Evolutionary conservation across 2,113 vertebrate genomes (phyloP).

Genomic region (Rutilus rutilus): DNA sequence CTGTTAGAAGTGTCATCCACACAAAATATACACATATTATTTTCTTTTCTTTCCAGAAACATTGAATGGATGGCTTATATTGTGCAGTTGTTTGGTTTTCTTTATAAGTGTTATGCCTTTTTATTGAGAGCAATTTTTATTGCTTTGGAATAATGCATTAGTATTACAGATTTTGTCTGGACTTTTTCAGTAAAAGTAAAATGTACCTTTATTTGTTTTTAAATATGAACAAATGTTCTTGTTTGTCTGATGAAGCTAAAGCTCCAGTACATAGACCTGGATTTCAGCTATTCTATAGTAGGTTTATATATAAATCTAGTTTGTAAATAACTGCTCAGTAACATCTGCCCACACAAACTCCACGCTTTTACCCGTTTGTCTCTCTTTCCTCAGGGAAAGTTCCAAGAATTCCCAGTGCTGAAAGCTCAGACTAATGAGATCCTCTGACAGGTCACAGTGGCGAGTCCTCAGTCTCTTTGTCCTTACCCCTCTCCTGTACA

Average conservation of each 20-base stretch:
- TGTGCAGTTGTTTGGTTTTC: not conserved
- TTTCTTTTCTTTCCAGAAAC: not conserved
- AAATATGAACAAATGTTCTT: too few species aligned
- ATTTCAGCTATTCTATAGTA: not conserved
- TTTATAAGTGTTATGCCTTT: not conserved
- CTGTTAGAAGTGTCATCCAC: not conserved
- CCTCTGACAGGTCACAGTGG: not conserved
- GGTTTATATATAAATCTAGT: not conserved
- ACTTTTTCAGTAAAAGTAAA: too few species aligned
- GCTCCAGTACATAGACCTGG: not conserved
- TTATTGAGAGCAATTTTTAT: not conserved
- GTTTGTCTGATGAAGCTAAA: not conserved
- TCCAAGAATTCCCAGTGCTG: not conserved
- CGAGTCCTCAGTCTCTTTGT: not conserved
- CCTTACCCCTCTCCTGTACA: not conserved
- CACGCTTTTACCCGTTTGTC: not conserved
- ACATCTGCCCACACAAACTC: not conserved
- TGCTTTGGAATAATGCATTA: not conserved
- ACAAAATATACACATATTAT: not conserved
- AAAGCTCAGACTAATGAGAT: conserved; percentile 3
- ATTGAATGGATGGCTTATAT: not conserved
- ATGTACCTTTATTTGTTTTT: too few species aligned
- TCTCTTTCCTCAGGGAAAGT: not conserved
- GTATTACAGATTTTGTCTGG: not conserved
- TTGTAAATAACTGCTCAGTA: not conserved